These are phyloP conservation scores for Coboldia fuscipes DNA, from an alignment of 1,140 invertebrate species.

Conservation along the genomic window DNA sequence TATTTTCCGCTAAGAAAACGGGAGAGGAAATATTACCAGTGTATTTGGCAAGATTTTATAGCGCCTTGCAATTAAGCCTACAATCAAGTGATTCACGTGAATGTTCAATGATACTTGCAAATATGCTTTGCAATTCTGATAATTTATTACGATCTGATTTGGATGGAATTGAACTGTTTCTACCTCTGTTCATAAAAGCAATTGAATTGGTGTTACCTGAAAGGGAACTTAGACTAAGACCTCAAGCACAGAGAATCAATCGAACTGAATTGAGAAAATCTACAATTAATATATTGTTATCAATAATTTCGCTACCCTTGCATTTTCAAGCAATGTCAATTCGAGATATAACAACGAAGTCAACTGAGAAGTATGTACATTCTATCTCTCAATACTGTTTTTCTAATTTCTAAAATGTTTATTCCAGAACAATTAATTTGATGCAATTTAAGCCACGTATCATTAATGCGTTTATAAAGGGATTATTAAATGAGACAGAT, in stretches of 20 bases:
- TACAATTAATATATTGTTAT: constrained; percentile 74
- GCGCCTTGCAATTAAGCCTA: constrained; percentile 74
- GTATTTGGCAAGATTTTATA: constrained; percentile 88
- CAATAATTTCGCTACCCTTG: constrained; percentile 70
- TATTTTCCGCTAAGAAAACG: constrained; percentile 91
- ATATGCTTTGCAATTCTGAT: constrained; percentile 57
- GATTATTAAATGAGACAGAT: constrained; percentile 69
- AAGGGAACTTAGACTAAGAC: constrained; percentile 43
- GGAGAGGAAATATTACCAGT: constrained; percentile 85
- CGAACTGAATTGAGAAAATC: constrained; percentile 68
- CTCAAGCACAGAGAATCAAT: constrained; percentile 30
- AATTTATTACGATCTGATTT: constrained; percentile 76
- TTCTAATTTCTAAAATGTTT: background rate
- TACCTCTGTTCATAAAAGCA: constrained; percentile 74
- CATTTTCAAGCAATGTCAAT: constrained; percentile 72
- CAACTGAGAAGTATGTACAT: constrained; percentile 22
- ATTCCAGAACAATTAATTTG: constrained; percentile 35
- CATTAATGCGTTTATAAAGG: constrained; percentile 68
- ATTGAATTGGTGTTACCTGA: constrained; percentile 72
- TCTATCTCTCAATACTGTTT: background rate
- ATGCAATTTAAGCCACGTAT: constrained; percentile 58
- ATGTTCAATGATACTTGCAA: constrained; percentile 50
- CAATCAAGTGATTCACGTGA: constrained; percentile 34
- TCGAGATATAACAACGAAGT: constrained; percentile 38
- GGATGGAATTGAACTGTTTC: constrained; percentile 75